Percentiles rank a stretch among this genome's conserved stretches.
Evolutionary conservation across 2,113 vertebrate genomes (phyloP).

Genomic region (Callipepla squamata): DNA sequence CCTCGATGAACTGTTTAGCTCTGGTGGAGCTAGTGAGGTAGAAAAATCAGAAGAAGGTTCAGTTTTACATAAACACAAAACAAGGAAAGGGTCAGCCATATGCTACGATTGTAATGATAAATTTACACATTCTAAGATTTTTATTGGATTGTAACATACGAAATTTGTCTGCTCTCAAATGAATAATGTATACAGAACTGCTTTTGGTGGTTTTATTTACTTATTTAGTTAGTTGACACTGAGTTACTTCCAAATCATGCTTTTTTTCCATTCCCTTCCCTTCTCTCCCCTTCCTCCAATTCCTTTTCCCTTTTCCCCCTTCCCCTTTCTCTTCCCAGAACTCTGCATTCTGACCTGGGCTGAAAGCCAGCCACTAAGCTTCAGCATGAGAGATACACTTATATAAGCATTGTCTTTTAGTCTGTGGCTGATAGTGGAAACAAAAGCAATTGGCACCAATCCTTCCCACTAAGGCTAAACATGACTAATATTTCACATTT

Average conservation of each 20-base stretch:
- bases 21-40: accelerated
- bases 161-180: background rate
- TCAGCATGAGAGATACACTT: background rate
- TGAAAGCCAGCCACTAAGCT: background rate
- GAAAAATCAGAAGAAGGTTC: constrained; percentile 17
- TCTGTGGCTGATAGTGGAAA: background rate
- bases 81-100: background rate
- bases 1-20: constrained; percentile 33
- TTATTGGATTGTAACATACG: background rate
- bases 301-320: too few species aligned
- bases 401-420: background rate
- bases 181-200: background rate
- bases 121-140: background rate
- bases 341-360: background rate
- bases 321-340: background rate
- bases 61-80: background rate
- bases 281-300: background rate
- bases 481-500: background rate
- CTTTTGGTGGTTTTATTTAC: accelerated
- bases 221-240: background rate
- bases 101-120: background rate
- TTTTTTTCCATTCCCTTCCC: too few species aligned
- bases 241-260: background rate
- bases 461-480: background rate
- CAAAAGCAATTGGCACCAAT: background rate